Conservation (phyloP, 2,113 vertebrate genomes). For the Climacteris rufus region DNA sequence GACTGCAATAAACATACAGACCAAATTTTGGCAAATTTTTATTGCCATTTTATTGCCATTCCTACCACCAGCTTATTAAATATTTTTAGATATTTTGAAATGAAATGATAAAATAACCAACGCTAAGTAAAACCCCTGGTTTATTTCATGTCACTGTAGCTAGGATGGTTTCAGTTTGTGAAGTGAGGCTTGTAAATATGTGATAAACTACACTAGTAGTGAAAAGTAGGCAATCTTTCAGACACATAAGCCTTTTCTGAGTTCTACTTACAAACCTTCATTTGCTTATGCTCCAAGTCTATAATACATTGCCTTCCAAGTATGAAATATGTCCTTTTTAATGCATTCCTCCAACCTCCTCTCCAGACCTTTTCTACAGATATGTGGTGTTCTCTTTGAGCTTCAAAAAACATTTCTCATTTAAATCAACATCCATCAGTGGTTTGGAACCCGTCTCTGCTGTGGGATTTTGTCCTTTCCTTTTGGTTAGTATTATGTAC, state of each 20-base stretch:
- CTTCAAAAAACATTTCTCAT: conserved; percentile 11
- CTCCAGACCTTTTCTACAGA: neutral
- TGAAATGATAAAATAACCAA: neutral
- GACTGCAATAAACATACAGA: neutral
- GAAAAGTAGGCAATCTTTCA: neutral
- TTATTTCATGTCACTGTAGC: neutral
- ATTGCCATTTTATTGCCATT: neutral
- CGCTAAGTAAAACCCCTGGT: neutral
- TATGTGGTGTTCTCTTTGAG: neutral
- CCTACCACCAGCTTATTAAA: neutral
- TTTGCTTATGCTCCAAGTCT: neutral
- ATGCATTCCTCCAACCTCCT: neutral
- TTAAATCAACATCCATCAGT: conserved; percentile 28
- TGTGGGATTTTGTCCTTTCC: conserved; percentile 11
- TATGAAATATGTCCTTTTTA: neutral
- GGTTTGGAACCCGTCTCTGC: neutral
- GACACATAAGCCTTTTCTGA: neutral
- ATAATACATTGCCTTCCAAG: neutral
- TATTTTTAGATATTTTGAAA: neutral
- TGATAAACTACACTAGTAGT: neutral
- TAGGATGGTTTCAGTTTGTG: neutral
- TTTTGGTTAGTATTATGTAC: conserved; percentile 11
- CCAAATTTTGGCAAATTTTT: neutral
- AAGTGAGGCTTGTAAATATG: neutral
- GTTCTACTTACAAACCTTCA: neutral